Percentiles rank a stretch among this genome's conserved stretches.
Evolutionary conservation across 2,113 vertebrate genomes (phyloP).

Genomic region (Chrysemys picta): DNA sequence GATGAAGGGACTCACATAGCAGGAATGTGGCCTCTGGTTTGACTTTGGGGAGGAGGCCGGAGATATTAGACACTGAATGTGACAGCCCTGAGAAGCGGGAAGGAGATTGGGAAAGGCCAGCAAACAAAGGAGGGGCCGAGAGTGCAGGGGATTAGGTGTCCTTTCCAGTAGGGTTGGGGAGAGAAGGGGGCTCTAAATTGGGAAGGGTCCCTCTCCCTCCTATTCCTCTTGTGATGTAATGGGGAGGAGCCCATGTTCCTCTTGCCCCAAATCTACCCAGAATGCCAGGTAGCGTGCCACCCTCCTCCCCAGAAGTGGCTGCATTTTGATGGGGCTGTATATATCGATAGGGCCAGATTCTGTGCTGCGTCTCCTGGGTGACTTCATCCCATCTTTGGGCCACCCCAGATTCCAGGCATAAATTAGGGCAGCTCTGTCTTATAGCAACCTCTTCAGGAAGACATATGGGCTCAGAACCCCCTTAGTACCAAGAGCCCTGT

Average conservation of each 20-base stretch:
- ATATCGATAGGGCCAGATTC: not conserved
- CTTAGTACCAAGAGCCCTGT: accelerated
- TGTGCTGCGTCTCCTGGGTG: not conserved
- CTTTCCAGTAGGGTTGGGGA: not conserved
- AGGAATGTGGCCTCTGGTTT: not conserved
- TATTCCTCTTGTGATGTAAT: not conserved
- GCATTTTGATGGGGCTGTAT: not conserved
- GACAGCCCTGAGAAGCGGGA: constrained; percentile 5
- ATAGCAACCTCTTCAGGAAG: not conserved
- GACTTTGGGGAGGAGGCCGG: not conserved
- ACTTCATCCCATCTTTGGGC: not conserved
- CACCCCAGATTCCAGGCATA: not conserved
- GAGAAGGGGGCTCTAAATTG: constrained; percentile 3
- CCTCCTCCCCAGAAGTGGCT: not conserved
- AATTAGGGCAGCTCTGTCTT: not conserved
- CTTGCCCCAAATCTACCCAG: not conserved
- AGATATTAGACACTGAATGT: not conserved
- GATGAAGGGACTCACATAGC: not conserved
- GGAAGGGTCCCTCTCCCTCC: not conserved
- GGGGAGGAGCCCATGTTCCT: not conserved
- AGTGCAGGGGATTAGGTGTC: not conserved
- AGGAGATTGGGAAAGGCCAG: constrained; percentile 5
- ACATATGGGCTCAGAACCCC: not conserved
- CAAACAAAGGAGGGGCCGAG: constrained; percentile 10
- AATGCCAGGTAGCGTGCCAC: not conserved